These are phyloP conservation scores for Archips crataeganus DNA, from an alignment of 2,888 invertebrate genomes.

Conservation along the genomic window DNA sequence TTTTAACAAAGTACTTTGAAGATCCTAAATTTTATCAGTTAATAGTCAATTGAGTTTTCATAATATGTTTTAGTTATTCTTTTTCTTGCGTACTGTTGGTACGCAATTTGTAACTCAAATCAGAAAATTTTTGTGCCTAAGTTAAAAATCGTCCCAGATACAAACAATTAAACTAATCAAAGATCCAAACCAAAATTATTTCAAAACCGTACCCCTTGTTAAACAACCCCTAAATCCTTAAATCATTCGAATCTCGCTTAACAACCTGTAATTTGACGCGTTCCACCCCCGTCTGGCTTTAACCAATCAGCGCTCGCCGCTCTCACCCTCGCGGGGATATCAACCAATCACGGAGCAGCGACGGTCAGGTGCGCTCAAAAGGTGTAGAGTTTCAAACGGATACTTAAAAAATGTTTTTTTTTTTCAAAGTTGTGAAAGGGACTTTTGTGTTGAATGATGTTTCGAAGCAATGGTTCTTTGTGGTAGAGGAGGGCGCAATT, in stretches of 20 bases:
- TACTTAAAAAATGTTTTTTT: conserved; percentile 44
- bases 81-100: too few relatives aligned
- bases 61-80: too few relatives aligned
- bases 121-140: too few relatives aligned
- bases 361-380: conserved; percentile 66
- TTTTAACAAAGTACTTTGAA: too few relatives aligned
- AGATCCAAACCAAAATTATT: conserved; percentile 49
- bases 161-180: conserved; percentile 29
- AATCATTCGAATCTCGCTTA: conserved; percentile 70
- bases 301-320: conserved; percentile 59
- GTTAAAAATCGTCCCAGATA: background rate
- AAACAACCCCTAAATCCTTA: conserved; percentile 59
- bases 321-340: conserved; percentile 65
- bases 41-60: too few relatives aligned
- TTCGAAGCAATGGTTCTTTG: background rate
- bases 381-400: conserved; percentile 64
- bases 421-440: conserved; percentile 29
- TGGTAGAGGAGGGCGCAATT: background rate
- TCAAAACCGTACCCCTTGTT: conserved; percentile 42
- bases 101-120: too few relatives aligned
- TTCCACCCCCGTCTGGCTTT: conserved; percentile 62
- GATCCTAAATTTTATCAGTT: too few relatives aligned
- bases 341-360: conserved; percentile 58
- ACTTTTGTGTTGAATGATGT: background rate
- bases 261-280: conserved; percentile 68